Percentiles rank a stretch among this genome's conserved stretches.
Conservation (phyloP, 1,140 invertebrate genomes). For the Brevipalpus yothersi region DNA sequence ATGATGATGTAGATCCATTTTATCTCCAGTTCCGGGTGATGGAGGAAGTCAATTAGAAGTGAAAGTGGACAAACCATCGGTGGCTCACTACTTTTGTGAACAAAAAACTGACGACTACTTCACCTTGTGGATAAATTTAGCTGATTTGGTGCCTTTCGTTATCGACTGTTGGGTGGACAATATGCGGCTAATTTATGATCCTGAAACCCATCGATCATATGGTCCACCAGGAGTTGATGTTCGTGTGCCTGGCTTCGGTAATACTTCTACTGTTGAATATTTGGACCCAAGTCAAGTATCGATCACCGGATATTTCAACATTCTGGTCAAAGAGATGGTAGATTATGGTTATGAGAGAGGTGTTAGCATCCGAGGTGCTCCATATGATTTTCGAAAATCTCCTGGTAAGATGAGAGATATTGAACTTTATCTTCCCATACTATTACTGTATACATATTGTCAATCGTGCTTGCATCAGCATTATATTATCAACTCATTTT, state of each 20-base stretch:
- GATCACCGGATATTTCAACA: conserved; percentile 59
- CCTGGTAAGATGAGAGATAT: conserved; percentile 55
- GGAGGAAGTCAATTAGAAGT: conserved; percentile 84
- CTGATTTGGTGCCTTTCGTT: conserved; percentile 57
- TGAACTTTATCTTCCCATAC: no score
- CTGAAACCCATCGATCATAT: conserved; percentile 47
- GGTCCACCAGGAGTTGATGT: conserved; percentile 72
- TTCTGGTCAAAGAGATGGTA: conserved; percentile 52
- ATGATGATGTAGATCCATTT: no score
- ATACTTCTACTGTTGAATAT: conserved; percentile 65
- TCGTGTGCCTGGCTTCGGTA: no score
- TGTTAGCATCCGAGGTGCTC: conserved; percentile 62
- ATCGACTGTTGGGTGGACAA: conserved; percentile 97
- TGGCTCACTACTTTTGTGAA: conserved; percentile 64
- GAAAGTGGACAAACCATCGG: no score
- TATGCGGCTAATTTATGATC: conserved; percentile 48
- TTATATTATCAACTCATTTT: no score
- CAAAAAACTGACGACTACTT: conserved; percentile 55
- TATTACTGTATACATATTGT: no score
- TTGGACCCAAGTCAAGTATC: conserved; percentile 58
- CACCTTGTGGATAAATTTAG: conserved; percentile 82
- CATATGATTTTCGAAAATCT: conserved; percentile 88
- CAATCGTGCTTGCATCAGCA: no score
- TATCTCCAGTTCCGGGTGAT: conserved; percentile 65
- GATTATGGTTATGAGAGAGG: conserved; percentile 57